Evolutionary conservation across 2,888 invertebrate genomes (phyloP).

Genomic region (Oeneis ivallda): DNA sequence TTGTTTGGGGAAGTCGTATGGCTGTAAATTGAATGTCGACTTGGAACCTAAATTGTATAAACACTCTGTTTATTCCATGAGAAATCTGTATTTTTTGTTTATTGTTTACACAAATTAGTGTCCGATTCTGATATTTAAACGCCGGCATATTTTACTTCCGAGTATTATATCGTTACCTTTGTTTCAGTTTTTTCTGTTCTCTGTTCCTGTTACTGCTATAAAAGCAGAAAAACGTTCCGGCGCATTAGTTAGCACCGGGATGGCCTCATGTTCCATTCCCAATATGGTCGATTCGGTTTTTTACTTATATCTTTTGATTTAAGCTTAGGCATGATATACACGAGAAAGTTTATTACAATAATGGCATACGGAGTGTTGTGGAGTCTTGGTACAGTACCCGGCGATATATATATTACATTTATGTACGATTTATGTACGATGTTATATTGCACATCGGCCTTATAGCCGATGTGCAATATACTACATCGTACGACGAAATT

Average conservation of each 20-base stretch:
- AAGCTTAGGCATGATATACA: neutral
- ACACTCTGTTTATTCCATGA: slow-evolving; percentile 24
- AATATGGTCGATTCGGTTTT: no score
- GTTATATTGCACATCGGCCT: no score
- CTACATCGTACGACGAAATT: no score
- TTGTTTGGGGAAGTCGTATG: slow-evolving; percentile 48
- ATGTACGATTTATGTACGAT: no score
- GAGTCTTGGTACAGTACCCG: no score
- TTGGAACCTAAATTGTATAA: slow-evolving; percentile 36
- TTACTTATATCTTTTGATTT: neutral
- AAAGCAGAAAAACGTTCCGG: neutral
- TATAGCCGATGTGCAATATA: no score
- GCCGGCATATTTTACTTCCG: neutral
- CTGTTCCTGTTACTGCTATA: neutral
- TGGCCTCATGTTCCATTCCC: no score
- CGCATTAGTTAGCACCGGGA: no score
- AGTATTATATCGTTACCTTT: neutral
- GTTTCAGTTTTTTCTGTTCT: neutral
- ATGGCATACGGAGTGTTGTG: no score
- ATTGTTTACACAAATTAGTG: slow-evolving; percentile 17
- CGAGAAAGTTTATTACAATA: neutral
- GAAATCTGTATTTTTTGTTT: slow-evolving; percentile 15
- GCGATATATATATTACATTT: no score
- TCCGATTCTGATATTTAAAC: slow-evolving; percentile 6
- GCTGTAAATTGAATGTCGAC: slow-evolving; percentile 48